Percentiles rank a stretch among this genome's conserved stretches.
These are phyloP conservation scores for Sebastes glaucus DNA, from an alignment of 2,797 vertebrate genomes.

Conservation along the genomic window DNA sequence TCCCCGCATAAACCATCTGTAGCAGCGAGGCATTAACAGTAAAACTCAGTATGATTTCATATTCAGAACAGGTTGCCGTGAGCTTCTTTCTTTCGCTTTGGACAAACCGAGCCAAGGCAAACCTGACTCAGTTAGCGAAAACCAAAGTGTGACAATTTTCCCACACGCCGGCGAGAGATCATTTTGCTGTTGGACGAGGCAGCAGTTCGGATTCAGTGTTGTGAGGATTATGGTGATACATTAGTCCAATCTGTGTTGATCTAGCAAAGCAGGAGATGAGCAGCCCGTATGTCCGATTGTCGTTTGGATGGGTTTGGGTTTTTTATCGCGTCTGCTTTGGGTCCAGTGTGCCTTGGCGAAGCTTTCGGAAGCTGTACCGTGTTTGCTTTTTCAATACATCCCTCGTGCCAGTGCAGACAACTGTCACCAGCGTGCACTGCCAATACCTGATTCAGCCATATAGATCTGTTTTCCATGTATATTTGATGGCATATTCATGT, in stretches of 20 bases:
- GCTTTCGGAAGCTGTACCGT: slow-evolving; percentile 38
- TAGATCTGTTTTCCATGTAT: slow-evolving; percentile 12
- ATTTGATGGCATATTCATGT: slow-evolving; percentile 20
- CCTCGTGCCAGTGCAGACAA: slow-evolving; percentile 28
- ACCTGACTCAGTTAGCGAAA: slow-evolving; percentile 49
- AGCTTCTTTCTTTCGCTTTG: slow-evolving; percentile 12
- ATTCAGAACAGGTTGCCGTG: slow-evolving; percentile 40
- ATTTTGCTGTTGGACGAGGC: slow-evolving; percentile 47
- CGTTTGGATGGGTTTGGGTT: slow-evolving; percentile 53
- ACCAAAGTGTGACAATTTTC: slow-evolving; percentile 48
- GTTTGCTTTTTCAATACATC: slow-evolving; percentile 51
- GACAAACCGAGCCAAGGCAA: slow-evolving; percentile 50
- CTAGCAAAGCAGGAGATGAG: slow-evolving; percentile 67
- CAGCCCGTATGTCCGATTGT: slow-evolving; percentile 67
- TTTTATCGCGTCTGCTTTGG: slow-evolving; percentile 58
- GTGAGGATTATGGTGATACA: slow-evolving; percentile 65
- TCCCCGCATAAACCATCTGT: slow-evolving; percentile 53
- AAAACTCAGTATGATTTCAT: slow-evolving; percentile 22
- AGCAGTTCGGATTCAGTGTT: slow-evolving; percentile 47
- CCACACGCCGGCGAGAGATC: slow-evolving; percentile 28
- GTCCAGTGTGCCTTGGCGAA: slow-evolving; percentile 62
- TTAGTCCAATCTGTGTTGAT: slow-evolving; percentile 76
- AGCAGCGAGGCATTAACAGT: slow-evolving; percentile 26
- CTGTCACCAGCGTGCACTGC: slow-evolving; percentile 36
- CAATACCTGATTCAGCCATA: slow-evolving; percentile 30